Evolutionary conservation across 1,140 invertebrate genomes (phyloP).

Genomic region (Hycleus cichorii): DNA sequence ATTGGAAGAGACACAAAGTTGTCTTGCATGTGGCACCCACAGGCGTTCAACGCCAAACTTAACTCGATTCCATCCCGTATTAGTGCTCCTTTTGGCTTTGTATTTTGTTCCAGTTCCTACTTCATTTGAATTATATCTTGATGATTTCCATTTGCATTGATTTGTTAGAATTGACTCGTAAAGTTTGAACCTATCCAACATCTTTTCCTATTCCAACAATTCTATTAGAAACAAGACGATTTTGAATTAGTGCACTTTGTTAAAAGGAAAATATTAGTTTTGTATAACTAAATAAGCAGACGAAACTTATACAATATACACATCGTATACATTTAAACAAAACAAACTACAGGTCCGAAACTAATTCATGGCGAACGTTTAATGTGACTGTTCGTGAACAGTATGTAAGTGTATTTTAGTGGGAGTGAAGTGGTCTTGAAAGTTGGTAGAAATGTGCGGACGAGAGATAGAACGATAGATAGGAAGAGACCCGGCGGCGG

Average conservation of each 20-base stretch:
- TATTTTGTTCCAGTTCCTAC: background rate
- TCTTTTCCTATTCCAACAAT: too few relatives aligned
- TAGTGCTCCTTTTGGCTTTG: conserved; percentile 16
- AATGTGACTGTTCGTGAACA: conserved; percentile 21
- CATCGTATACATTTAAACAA: conserved; percentile 7
- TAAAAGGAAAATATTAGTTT: conserved; percentile 22
- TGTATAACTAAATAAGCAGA: conserved; percentile 17
- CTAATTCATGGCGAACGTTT: conserved; percentile 25
- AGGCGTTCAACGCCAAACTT: conserved; percentile 19
- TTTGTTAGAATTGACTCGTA: too few relatives aligned
- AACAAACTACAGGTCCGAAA: conserved; percentile 28
- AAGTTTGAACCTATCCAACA: too few relatives aligned
- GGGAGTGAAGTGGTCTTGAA: background rate
- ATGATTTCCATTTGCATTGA: too few relatives aligned
- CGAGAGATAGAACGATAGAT: conserved; percentile 3
- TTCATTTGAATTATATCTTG: too few relatives aligned
- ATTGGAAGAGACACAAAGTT: conserved; percentile 25
- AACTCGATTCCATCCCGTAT: conserved; percentile 18
- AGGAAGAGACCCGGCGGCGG: conserved; percentile 17
- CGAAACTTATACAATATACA: conserved; percentile 15
- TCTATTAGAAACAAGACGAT: too few relatives aligned
- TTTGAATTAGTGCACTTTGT: too few relatives aligned
- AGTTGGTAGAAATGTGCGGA: too few relatives aligned
- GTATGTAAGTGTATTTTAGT: conserved; percentile 21
- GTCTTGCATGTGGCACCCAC: conserved; percentile 18